phyloP scores from a whole-genome alignment of 2,113 vertebrate species.

The Lophochroa leadbeateri region DNA sequence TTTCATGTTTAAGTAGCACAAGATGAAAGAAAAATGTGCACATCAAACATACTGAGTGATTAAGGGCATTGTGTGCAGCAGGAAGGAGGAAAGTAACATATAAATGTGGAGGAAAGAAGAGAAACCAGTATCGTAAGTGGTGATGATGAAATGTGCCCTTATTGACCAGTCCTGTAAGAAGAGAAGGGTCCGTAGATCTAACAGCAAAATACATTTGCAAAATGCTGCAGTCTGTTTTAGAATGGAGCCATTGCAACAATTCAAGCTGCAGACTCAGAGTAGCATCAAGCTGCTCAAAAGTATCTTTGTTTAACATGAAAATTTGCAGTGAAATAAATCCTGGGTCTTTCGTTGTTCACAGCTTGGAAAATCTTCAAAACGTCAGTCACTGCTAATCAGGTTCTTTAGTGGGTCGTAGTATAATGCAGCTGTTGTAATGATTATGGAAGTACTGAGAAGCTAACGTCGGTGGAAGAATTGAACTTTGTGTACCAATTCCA shows the following conservation, averaged over 20 bases:
- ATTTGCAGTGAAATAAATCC: background rate
- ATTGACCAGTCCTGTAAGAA: background rate
- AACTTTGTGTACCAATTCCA: background rate
- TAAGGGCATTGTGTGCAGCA: background rate
- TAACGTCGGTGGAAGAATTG: background rate
- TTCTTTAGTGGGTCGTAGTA: background rate
- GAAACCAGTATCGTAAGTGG: background rate
- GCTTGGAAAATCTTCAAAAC: conserved; percentile 15
- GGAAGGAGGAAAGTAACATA: background rate
- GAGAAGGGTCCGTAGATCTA: background rate
- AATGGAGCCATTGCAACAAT: background rate
- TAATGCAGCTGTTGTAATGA: background rate
- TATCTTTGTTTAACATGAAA: background rate
- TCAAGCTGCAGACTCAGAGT: background rate
- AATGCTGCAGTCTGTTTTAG: background rate
- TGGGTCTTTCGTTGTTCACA: background rate
- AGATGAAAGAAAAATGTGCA: background rate
- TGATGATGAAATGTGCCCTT: background rate
- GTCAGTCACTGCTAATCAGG: background rate
- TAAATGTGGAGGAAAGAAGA: background rate
- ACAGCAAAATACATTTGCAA: background rate
- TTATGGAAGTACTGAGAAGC: background rate
- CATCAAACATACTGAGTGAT: background rate
- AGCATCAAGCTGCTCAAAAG: background rate
- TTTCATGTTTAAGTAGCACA: background rate